phyloP scores from a whole-genome alignment of 2,888 invertebrate genomes.

The Anagyrus pseudococci region DNA sequence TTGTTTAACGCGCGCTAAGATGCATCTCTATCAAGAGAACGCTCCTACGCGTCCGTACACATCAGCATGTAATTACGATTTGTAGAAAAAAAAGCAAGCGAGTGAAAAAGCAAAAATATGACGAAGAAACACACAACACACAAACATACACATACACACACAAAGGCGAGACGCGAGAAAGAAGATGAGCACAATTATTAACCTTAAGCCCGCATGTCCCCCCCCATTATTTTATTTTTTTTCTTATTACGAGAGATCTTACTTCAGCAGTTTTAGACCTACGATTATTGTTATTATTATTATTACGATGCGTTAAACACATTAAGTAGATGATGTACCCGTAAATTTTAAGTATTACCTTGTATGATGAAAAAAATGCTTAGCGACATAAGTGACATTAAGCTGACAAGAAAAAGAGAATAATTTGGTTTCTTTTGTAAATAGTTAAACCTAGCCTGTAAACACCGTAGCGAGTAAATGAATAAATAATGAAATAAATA shows the following conservation, averaged over 20 bases:
- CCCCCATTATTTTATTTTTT: constrained; percentile 1
- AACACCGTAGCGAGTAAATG: background rate
- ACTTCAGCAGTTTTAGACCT: constrained; percentile 22
- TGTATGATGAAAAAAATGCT: constrained; percentile 29
- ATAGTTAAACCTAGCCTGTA: constrained; percentile 15
- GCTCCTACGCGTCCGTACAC: constrained; percentile 27
- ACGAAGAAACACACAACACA: background rate
- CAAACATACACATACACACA: background rate
- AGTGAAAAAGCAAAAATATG: background rate
- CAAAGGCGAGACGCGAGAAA: constrained; percentile 9
- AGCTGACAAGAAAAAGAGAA: constrained; percentile 11
- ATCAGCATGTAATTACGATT: constrained; percentile 34
- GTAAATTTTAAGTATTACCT: constrained; percentile 36
- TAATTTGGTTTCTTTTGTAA: constrained; percentile 28
- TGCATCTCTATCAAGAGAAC: constrained; percentile 41
- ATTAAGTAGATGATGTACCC: constrained; percentile 29
- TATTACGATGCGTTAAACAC: constrained; percentile 22
- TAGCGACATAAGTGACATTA: constrained; percentile 21
- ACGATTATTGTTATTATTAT: constrained; percentile 13
- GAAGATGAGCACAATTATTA: constrained; percentile 17
- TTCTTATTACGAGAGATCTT: constrained; percentile 36
- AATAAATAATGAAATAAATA: constrained; percentile 1
- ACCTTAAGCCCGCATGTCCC: constrained; percentile 23
- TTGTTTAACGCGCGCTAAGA: constrained; percentile 55
- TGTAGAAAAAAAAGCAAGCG: constrained; percentile 7